phyloP scores from a whole-genome alignment of 2,113 vertebrate genomes.

The Gnathonemus echidnorhynchus region DNA sequence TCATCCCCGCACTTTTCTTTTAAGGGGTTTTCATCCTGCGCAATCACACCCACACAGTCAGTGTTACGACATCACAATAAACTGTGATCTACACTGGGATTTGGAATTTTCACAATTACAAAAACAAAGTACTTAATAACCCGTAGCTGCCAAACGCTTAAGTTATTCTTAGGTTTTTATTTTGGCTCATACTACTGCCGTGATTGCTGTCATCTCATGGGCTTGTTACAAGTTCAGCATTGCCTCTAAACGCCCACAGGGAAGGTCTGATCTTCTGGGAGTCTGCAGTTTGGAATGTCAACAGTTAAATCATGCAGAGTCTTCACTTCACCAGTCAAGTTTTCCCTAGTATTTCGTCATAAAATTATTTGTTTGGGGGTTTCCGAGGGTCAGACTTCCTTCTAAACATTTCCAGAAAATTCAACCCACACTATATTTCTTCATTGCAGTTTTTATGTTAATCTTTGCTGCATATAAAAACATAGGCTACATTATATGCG shows the following conservation, averaged over 20 bases:
- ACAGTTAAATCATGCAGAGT: neutral
- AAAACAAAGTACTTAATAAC: slow-evolving; percentile 1
- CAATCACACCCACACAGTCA: slow-evolving; percentile 1
- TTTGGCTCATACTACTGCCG: neutral
- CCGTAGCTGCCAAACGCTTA: neutral
- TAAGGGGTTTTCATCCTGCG: neutral
- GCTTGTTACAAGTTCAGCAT: neutral
- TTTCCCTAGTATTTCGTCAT: neutral
- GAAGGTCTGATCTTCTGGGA: neutral
- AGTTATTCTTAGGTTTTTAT: neutral
- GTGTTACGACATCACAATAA: neutral
- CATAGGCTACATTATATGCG: neutral
- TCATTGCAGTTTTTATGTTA: neutral
- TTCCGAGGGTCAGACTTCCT: neutral
- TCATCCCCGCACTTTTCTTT: neutral
- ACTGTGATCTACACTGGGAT: neutral
- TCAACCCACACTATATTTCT: neutral
- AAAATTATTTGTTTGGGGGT: neutral
- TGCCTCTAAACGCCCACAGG: neutral
- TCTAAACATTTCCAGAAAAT: neutral
- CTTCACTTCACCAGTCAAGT: slow-evolving; percentile 5
- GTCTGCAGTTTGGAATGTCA: neutral
- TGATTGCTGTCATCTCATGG: neutral
- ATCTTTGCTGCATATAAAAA: neutral
- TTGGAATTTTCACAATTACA: slow-evolving; percentile 2